Conservation (phyloP, 2,113 vertebrate species). For the Crotalus viridis region DNA sequence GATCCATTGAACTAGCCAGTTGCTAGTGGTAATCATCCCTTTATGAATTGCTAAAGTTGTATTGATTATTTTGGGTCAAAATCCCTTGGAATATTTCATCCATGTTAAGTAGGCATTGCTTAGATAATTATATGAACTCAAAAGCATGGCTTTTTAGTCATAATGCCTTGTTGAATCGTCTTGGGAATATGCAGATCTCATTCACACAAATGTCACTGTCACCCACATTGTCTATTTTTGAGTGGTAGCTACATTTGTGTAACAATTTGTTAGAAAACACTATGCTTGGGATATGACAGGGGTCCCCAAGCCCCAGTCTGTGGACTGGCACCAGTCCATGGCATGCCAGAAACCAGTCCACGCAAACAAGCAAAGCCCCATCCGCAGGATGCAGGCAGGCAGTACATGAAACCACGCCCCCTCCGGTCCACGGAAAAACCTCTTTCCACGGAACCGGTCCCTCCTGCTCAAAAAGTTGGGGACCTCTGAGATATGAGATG, state of each 20-base stretch:
- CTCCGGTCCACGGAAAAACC: too few species aligned
- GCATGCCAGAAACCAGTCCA: too few species aligned
- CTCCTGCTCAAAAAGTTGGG: too few species aligned
- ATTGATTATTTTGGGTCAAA: not conserved
- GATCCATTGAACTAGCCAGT: not conserved
- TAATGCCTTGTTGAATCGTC: not conserved
- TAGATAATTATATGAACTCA: not conserved
- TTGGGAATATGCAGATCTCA: not conserved
- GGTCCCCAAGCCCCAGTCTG: too few species aligned
- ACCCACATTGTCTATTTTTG: not conserved
- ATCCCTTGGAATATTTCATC: not conserved
- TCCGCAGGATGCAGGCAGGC: too few species aligned
- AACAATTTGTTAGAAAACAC: not conserved
- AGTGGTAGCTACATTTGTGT: not conserved
- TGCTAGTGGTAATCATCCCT: not conserved
- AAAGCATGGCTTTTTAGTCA: not conserved
- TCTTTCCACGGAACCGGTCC: too few species aligned
- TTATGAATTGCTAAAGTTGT: not conserved
- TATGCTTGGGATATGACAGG: not conserved
- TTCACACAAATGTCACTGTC: not conserved
- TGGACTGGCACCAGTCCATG: too few species aligned
- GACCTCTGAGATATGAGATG: not conserved
- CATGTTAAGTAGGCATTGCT: not conserved
- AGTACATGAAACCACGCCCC: too few species aligned
- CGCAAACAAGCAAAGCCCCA: too few species aligned